These are phyloP conservation scores for Coenonympha glycerion DNA, from an alignment of 2,888 invertebrate genomes.

Conservation along the genomic window DNA sequence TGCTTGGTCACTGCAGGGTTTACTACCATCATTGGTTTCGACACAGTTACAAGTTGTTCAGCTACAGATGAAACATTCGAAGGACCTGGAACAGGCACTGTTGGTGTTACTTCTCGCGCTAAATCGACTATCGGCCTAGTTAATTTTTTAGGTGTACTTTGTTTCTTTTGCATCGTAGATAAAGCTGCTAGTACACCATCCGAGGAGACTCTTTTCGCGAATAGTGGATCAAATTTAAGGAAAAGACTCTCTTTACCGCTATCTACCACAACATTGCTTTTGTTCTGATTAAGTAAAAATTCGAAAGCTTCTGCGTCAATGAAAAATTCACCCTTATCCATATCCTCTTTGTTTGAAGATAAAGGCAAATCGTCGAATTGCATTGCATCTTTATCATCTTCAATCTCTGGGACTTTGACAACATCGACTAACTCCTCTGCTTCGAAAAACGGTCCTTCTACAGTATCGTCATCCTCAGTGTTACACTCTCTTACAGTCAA, in stretches of 20 bases:
- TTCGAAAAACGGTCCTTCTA: conserved; percentile 65
- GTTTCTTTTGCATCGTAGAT: conserved; percentile 46
- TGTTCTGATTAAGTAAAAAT: conserved; percentile 63
- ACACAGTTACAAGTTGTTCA: conserved; percentile 40
- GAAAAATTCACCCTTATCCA: conserved; percentile 55
- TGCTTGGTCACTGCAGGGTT: conserved; percentile 54
- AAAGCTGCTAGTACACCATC: conserved; percentile 53
- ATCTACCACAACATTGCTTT: conserved; percentile 51
- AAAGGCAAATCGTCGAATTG: conserved; percentile 45
- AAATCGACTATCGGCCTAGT: conserved; percentile 26
- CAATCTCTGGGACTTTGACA: conserved; percentile 40
- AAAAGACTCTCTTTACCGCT: conserved; percentile 70
- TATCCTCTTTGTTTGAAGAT: conserved; percentile 41
- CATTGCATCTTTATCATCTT: conserved; percentile 45
- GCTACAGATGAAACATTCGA: conserved; percentile 39
- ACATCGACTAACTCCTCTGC: conserved; percentile 41
- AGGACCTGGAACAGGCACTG: conserved; percentile 23
- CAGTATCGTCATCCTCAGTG: conserved; percentile 67
- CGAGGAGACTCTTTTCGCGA: conserved; percentile 57
- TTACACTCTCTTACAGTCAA: conserved; percentile 48
- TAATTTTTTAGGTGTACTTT: conserved; percentile 54
- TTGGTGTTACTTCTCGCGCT: conserved; percentile 30
- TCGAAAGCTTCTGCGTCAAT: conserved; percentile 69
- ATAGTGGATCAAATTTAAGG: conserved; percentile 67
- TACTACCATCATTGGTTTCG: conserved; percentile 68